Base-by-base conservation (phyloP, 2,113 vertebrate genomes). In the Hyla sarda region DNA sequence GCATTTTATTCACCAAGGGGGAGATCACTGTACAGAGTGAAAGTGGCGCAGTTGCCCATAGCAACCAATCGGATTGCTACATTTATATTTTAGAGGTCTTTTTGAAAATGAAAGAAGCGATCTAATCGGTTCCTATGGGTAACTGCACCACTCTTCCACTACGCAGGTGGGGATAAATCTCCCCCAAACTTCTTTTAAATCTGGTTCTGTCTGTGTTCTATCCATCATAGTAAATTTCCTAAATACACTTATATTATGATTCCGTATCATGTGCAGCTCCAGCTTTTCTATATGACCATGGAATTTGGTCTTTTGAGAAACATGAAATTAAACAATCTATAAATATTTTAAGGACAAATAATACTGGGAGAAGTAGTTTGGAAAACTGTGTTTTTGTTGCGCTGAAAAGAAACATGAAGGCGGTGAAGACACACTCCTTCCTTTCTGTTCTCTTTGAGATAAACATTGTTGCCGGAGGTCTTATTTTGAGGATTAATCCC, bases 371-470 rank as follows among this genome's bases (percentile, higher is more conserved):
- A 47, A 47, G 23, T n/a, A 54, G 12, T 9, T 54, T 52, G 5
- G 30, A 72, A 37, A 73, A 37, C 14, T 83, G 13, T n/a, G 65
- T 37, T 83, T 52, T 71, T 54, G 48, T 83, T 72, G 62, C 54
- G 17, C 62, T 19, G 48, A 82, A 72, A 71, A 71, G 45, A 69
- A n/a, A 52, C 30, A 69, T 52, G 62, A 83, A 83, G 28, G 69
- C 30, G 32, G 12, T 45, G 52, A 73, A 74, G 82, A 56, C 52
- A 41, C 32, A 58, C 48, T 74, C n/a, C 21, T 74, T 54, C 16
- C 69, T 83, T 47, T 83, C 82, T 85, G 73, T 77, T 85, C 73
- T 78, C 83, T 85, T 77, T 77, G 72, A 78, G 83, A 85, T 85
- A 85, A 85, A 84, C 56, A 67, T 65, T 78, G 73, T 78, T 67